Percentiles rank a stretch among this genome's conserved stretches.
phyloP scores from a whole-genome alignment of 2,113 vertebrate genomes.

The Malurus cyaneus region DNA sequence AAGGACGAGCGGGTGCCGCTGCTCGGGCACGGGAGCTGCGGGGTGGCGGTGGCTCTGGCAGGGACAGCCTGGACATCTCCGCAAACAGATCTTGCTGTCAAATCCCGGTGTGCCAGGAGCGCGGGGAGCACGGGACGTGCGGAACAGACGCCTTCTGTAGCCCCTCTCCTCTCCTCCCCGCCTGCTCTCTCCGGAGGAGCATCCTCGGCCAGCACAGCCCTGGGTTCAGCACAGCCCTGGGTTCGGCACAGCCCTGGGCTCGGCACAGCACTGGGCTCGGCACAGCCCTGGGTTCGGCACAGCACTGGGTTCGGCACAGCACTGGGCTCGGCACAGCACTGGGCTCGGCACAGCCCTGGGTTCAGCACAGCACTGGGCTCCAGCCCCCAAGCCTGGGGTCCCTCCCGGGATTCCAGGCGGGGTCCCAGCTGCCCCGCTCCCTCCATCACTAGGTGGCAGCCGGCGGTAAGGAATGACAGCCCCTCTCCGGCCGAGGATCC shows the following conservation, averaged over 20 bases:
- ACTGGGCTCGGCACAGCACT: no score
- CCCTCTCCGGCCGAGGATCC: background rate
- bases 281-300: no score
- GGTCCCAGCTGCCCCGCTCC: no score
- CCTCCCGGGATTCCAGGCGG: no score
- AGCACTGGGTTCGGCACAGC: background rate
- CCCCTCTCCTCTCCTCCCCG: no score
- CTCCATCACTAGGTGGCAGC: slow-evolving; percentile 39
- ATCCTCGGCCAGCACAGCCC: background rate
- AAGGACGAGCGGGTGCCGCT: background rate
- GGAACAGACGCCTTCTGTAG: background rate
- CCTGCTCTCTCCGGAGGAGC: background rate
- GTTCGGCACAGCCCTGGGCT: no score
- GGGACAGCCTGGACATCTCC: background rate
- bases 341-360: background rate
- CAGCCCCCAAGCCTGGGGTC: background rate
- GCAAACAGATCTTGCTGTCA: fast-evolving
- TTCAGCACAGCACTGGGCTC: background rate
- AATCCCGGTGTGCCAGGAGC: no score
- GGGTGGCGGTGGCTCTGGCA: fast-evolving
- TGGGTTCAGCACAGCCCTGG: background rate
- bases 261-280: no score
- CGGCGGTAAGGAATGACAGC: slow-evolving; percentile 2
- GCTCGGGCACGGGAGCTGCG: background rate
- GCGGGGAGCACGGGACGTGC: fast-evolving